Evolutionary conservation across 2,888 invertebrate species (phyloP).

Genomic region (Chorisops tibialis): DNA sequence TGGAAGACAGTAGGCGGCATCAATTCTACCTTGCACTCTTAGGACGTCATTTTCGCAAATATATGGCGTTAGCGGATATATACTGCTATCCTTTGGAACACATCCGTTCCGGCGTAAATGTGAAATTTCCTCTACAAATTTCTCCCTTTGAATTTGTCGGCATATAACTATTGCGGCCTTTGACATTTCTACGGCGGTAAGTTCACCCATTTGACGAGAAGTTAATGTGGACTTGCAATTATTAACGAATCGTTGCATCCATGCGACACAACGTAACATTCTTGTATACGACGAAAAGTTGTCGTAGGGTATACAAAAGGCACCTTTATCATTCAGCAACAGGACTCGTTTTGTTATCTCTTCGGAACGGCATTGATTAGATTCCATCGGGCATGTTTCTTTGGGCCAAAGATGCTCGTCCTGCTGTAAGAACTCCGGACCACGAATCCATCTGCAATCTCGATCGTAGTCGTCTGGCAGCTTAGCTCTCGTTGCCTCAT

Average conservation of each 20-base stretch:
- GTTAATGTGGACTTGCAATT: not conserved
- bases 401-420: not conserved
- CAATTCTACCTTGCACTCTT: no score
- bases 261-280: not conserved
- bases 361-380: not conserved
- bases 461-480: no score
- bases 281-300: conserved; percentile 12
- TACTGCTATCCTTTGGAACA: not conserved
- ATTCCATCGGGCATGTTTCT: not conserved
- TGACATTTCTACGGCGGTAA: not conserved
- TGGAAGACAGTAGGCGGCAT: no score
- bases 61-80: not conserved
- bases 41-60: no score
- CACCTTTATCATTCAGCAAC: not conserved
- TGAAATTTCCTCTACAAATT: not conserved
- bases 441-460: not conserved
- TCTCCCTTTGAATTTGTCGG: not conserved
- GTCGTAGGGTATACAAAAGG: not conserved
- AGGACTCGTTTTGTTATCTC: not conserved
- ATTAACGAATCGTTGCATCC: not conserved
- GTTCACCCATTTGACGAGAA: not conserved
- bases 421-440: not conserved
- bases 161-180: not conserved
- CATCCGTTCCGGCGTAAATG: not conserved
- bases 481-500: no score